Base-by-base conservation (phyloP, 2,113 vertebrate species). In the Cololabis saira region DNA sequence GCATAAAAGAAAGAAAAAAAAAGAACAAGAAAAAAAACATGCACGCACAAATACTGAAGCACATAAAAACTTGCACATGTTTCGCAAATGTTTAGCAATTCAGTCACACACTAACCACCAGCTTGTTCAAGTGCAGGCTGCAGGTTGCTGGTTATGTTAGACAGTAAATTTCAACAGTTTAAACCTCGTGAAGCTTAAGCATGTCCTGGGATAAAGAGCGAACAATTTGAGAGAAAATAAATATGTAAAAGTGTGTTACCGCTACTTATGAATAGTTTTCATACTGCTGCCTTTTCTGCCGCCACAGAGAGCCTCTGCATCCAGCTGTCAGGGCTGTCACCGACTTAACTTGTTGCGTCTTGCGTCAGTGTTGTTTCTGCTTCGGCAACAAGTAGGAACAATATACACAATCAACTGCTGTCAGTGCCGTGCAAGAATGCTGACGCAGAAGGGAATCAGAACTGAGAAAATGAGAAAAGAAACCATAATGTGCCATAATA, bases 241-340 rank as follows among this genome's bases (percentile, higher is more conserved):
- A 60, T 16, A 37, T 42, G 33, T 75, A 58, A 73, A 45, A 73
- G 49, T 57, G 44, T 49, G 8, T 54, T 11, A 37, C 22, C 61
- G 57, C 55, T 60, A 53, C 50, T 68, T 78, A 74, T 68, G 50
- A 81, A 61, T 54, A 47, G 21, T 45, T 81, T 81, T 83, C 78
- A 85, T 81, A 85, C 79, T 30, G 18, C 48, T 44, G 72, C 62
- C 58, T 71, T 49, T 67, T 85, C 74, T 54, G 71, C 57, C 63
- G 66, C 65, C 72, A 82, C 74, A 81, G 54, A 72, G 48, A 69
- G 66, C 24, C 24, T n/a, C n/a, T n/a, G n/a, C 4, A 30, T 8
- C 30, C 30, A 30, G 8, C 30, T 37, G 33, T 37, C 33, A 37
- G 33, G 1, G 6, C 33, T 7, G 33, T 37, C 33, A 37, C 6